phyloP scores from a whole-genome alignment of 2,888 invertebrate genomes.

The Onthophagus sagittarius region DNA sequence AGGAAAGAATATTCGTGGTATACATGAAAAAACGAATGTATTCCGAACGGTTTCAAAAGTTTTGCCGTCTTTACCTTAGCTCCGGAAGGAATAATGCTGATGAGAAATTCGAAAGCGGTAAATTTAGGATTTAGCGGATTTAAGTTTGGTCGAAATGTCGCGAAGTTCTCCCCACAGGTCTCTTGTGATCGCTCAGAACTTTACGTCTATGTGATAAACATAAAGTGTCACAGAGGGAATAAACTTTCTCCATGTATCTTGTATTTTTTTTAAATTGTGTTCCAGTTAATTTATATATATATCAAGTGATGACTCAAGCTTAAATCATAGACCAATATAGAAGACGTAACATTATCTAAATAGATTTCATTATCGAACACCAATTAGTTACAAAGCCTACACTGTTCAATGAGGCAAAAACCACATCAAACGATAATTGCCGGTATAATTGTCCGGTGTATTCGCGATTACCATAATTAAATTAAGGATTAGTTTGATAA shows the following conservation, averaged over 20 bases:
- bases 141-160: not conserved
- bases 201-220: not conserved
- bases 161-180: not conserved
- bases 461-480: not conserved
- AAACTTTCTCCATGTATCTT: not conserved
- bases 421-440: not conserved
- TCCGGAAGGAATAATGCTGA: not conserved
- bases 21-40: not conserved
- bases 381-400: not conserved
- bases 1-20: not conserved
- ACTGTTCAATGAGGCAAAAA: not conserved
- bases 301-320: not conserved
- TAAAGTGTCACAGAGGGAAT: not conserved
- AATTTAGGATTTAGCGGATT: not conserved
- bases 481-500: not conserved
- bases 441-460: not conserved
- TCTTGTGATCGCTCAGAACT: not conserved
- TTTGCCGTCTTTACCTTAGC: not conserved
- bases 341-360: not conserved
- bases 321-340: not conserved
- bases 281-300: too few relatives aligned
- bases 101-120: not conserved
- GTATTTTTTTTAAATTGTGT: not conserved
- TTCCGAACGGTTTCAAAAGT: not conserved
- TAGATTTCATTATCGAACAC: not conserved